Evolutionary conservation across 2,113 vertebrate genomes (phyloP).

Genomic region (Hymenochirus boettgeri): DNA sequence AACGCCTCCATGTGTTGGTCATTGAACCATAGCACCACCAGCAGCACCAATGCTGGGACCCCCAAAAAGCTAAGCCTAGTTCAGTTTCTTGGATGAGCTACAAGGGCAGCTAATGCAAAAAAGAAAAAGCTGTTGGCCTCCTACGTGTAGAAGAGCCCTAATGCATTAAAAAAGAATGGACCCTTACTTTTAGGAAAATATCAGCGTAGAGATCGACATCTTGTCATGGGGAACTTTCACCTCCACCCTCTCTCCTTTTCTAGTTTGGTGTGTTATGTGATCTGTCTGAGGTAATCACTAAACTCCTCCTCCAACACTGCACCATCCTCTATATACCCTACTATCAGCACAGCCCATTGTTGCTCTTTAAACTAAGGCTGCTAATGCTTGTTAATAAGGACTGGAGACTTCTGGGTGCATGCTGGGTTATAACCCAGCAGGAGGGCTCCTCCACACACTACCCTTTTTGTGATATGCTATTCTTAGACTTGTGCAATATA

Average conservation of each 20-base stretch:
- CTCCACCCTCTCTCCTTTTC: not conserved
- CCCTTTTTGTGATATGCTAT: no score
- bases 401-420: no score
- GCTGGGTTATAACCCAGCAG: no score
- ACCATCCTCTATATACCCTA: not conserved
- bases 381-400: no score
- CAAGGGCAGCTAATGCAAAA: constrained; percentile 67
- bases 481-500: no score
- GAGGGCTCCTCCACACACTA: no score
- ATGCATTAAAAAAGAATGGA: constrained; percentile 54
- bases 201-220: constrained; percentile 47
- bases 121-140: constrained; percentile 62
- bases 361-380: no score
- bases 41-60: constrained; percentile 63
- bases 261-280: constrained; percentile 45
- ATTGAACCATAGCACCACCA: constrained; percentile 61
- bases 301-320: not conserved
- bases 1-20: constrained; percentile 59
- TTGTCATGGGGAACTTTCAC: not conserved
- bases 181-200: constrained; percentile 56
- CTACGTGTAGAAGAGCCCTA: constrained; percentile 58
- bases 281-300: constrained; percentile 37
- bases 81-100: constrained; percentile 60
- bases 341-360: no score
- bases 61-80: constrained; percentile 63